Conservation (phyloP, 2,113 vertebrate species). For the Thamnophis sirtalis region DNA sequence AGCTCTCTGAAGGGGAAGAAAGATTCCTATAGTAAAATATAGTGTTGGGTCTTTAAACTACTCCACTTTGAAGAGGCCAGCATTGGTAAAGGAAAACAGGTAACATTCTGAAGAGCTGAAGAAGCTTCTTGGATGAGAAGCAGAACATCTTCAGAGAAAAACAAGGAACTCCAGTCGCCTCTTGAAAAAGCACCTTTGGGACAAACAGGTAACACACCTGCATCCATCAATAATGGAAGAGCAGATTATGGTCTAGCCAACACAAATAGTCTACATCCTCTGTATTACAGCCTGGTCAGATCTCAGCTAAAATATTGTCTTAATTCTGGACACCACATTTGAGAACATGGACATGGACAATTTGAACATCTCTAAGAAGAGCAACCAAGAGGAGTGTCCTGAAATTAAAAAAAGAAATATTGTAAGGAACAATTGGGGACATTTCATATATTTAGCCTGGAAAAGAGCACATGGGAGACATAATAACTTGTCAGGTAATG, state of each 20-base stretch:
- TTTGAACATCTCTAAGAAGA: not conserved
- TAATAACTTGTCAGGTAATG: too few species aligned
- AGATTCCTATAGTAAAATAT: not conserved
- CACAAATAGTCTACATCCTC: not conserved
- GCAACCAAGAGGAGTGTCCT: not conserved
- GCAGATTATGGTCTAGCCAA: not conserved
- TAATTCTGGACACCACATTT: not conserved
- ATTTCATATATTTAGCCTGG: not conserved
- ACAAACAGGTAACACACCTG: not conserved
- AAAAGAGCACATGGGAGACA: not conserved
- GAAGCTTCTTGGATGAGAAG: too few species aligned
- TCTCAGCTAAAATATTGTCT: not conserved
- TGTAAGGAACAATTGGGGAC: not conserved
- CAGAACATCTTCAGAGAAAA: too few species aligned
- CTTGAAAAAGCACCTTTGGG: not conserved
- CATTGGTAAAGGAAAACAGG: not conserved
- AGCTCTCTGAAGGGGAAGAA: not conserved
- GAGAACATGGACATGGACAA: not conserved
- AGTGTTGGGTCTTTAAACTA: not conserved
- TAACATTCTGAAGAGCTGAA: too few species aligned
- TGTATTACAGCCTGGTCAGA: not conserved
- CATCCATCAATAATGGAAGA: not conserved
- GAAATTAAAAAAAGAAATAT: not conserved
- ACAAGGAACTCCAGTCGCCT: too few species aligned
- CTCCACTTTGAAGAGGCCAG: not conserved